Evolutionary conservation across 2,113 vertebrate genomes (phyloP).

Genomic region (Dunckerocampus dactyliophorus): DNA sequence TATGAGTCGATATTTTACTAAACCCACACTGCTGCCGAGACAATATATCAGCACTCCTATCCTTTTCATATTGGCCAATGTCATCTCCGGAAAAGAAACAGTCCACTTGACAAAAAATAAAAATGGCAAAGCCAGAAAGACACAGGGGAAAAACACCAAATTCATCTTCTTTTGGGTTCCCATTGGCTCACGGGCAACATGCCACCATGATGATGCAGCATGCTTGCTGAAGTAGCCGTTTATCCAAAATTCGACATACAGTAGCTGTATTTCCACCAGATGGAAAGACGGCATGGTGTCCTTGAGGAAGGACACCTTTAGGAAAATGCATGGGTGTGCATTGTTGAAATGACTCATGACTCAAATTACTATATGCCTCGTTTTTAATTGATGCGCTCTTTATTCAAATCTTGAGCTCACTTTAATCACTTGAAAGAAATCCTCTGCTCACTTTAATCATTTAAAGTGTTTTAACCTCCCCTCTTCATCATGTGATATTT

Average conservation of each 20-base stretch:
- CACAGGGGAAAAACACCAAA: constrained; percentile 13
- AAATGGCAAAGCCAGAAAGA: constrained; percentile 36
- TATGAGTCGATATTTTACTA: constrained; percentile 23
- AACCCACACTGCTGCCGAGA: constrained; percentile 8
- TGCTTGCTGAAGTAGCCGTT: constrained; percentile 54
- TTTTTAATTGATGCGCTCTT: constrained; percentile 21
- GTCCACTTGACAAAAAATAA: constrained; percentile 43
- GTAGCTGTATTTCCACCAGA: constrained; percentile 49
- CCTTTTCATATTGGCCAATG: constrained; percentile 41
- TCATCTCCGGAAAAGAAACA: constrained; percentile 28
- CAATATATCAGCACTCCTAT: constrained; percentile 44
- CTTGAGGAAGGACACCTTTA: constrained; percentile 60
- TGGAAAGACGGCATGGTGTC: constrained; percentile 37
- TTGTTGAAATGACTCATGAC: constrained; percentile 23
- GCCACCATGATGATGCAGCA: constrained; percentile 63
- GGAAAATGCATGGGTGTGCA: constrained; percentile 37
- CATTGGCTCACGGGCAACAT: constrained; percentile 42
- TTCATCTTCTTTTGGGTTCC: constrained; percentile 37
- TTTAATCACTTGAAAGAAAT: no score
- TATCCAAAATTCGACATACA: constrained; percentile 45
- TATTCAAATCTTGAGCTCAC: constrained; percentile 1
- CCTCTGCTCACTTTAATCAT: background rate
- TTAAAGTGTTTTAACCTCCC: background rate
- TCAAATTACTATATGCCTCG: constrained; percentile 28
- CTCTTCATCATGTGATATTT: background rate